A percentile compares a stretch with the other conserved stretches of the same genome.
Conservation (phyloP, 2,888 invertebrate species). For the Ophraella communa region DNA sequence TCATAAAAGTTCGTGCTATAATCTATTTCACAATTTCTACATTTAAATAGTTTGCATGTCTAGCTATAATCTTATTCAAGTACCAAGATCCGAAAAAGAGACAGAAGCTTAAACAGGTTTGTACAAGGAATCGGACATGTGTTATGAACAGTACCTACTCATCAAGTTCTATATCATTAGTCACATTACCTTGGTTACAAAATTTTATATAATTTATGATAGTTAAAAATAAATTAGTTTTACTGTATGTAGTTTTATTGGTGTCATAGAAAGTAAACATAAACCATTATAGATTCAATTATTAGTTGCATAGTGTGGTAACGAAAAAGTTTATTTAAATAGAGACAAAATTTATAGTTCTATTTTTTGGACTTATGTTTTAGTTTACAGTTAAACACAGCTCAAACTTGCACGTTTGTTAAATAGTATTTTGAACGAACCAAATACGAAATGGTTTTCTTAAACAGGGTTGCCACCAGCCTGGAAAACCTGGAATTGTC, state of each 20-base stretch:
- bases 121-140: constrained; percentile 2
- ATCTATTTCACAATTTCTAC: constrained; percentile 1
- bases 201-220: constrained; percentile 3
- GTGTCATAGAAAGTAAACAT: constrained; percentile 3
- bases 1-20: neutral
- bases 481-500: no score
- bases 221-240: constrained; percentile 15
- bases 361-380: no score
- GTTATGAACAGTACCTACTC: constrained; percentile 9
- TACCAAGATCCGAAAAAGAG: neutral
- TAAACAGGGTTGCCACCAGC: no score
- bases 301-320: neutral
- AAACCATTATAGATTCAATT: neutral
- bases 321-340: no score
- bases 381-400: no score
- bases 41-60: constrained; percentile 9
- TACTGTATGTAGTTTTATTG: neutral
- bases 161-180: constrained; percentile 16
- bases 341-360: no score
- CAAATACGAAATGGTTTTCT: no score
- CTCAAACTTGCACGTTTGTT: no score
- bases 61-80: neutral
- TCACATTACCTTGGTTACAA: constrained; percentile 9
- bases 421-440: no score
- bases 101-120: neutral